Evolutionary conservation across 1,140 invertebrate species (phyloP), one percentile per base, ranked within the genome.

Genomic region (Bacillus rossius): DNA sequence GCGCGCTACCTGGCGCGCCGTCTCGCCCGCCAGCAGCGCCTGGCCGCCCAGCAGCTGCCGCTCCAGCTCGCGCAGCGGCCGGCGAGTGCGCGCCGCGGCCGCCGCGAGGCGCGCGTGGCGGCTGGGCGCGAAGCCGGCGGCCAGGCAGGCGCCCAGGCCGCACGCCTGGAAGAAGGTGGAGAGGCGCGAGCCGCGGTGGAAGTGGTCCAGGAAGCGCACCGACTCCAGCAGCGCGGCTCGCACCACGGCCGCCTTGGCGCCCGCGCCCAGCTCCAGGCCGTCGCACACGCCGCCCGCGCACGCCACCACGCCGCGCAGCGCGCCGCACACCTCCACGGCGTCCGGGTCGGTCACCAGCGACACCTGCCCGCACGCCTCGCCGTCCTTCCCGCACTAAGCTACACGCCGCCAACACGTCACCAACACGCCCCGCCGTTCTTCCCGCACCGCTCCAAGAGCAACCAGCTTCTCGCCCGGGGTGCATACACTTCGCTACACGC

Each of bases 281-380:
- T 49, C 20, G 7, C 16, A 22, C 47, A 22, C 47, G 47, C 47
- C 20, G 14, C 10, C 20, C 4, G 29, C 47, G 17, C 47, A 49
- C 47, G 20, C 17, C 19, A 22, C 47, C 19, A 17, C 47, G 14
- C 47, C 17, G 47, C 20, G 47, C 47, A 22, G 14, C 20, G 47
- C 20, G 17, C 43, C 41, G 17, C 53, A 40, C 53, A 55, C 53
- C 53, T 55, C 53, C 48, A 29, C 48, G 23, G 25, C 25, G 20
- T 16, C 53, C 10, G 53, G 29, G 22, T 55, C 53, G 22, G 7
- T 14, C 53, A 43, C 53, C 29, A 34, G 5, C 29, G 29, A 4
- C 29, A 34, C 29, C 29, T 34, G 29, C 29, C n/a, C n/a, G n/a
- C n/a, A n/a, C n/a, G 10, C 29, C 29, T 10, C 29, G 29, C 29